Evolutionary conservation across 2,888 invertebrate genomes (phyloP).

Genomic region (Chesias legatella): DNA sequence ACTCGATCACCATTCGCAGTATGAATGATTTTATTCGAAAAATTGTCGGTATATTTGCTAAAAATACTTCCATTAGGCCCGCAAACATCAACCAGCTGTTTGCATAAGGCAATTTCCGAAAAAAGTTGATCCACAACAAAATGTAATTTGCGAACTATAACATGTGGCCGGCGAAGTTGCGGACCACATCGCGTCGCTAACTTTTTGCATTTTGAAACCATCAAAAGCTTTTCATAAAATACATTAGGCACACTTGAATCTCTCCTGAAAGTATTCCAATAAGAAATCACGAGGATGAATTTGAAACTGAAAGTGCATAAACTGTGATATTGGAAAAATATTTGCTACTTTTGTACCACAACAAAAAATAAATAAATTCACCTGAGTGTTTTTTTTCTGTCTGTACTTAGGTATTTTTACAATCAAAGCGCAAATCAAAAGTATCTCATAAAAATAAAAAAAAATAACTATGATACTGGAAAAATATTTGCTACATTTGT

Average conservation of each 20-base stretch:
- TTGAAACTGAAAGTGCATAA: too few species aligned
- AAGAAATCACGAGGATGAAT: too few species aligned
- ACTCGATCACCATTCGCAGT: constrained; percentile 22
- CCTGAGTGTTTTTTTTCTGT: too few species aligned
- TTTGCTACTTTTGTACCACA: too few species aligned
- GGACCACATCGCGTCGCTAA: constrained; percentile 16
- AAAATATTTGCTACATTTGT: too few species aligned
- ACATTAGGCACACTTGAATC: neutral
- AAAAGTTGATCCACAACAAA: constrained; percentile 23
- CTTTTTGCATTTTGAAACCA: constrained; percentile 11
- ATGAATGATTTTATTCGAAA: constrained; percentile 23
- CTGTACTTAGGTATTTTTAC: too few species aligned
- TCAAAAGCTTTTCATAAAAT: constrained; percentile 7
- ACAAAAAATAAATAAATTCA: too few species aligned
- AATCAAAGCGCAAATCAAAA: too few species aligned
- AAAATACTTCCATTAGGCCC: constrained; percentile 21
- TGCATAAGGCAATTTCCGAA: constrained; percentile 23
- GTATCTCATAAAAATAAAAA: too few species aligned
- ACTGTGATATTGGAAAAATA: too few species aligned
- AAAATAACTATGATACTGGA: too few species aligned
- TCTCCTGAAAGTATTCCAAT: too few species aligned
- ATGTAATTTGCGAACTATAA: constrained; percentile 29
- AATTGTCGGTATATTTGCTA: constrained; percentile 13
- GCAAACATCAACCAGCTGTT: constrained; percentile 28
- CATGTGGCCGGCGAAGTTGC: constrained; percentile 23